Evolutionary conservation across 2,888 invertebrate species (phyloP), one percentile per base, ranked within the genome.

Genomic region (Drosophila pegasa): DNA sequence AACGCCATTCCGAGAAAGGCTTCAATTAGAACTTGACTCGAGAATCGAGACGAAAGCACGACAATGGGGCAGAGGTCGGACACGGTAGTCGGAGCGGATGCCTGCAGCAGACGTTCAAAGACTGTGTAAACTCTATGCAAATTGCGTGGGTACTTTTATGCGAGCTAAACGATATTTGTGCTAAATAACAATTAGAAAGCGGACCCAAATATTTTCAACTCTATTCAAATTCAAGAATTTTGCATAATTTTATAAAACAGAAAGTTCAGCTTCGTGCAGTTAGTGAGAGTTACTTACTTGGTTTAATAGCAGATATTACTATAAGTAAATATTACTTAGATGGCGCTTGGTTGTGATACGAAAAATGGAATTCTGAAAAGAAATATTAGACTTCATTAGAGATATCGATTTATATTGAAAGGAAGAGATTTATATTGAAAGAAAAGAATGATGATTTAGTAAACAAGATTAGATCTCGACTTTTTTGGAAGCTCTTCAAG

Each of bases 121-220:
- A 14, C 37, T 58, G 14, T 41, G 51, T 33, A 50, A 76, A 63
- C 61, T 54, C 57, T 50, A 70, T 63, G 48, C 47, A 73, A 70
- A 70, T 81, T 64, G 40, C 8, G 37, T 48, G 45, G 33, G 16
- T 3, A 18, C 2, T 63, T 55, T 50, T 48, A 61, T 51, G 20
- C 25, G 14, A 54, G 38, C 16, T 22, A 6, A 63, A 29, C 16
- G 22, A 58, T 37, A 61, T 43, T 55, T 50, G n/a, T 50, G 22
- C 55, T 33, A 33, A 33, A 25, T 43, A 55, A 33, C 43, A 33
- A 25, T 43, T 43, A 25, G 25, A 14, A 20, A 41, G 18, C 2
- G 7, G 35, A 8, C 16, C 18, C 1, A 43, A 40, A 40, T 40
- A 22, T 41, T 59, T 41, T 22, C 9, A 33, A 7, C 20, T 33